A percentile compares a stretch with the other conserved stretches of the same genome.
Evolutionary conservation across 2,113 vertebrate species (phyloP).

Genomic region (Chaetodon auriga): DNA sequence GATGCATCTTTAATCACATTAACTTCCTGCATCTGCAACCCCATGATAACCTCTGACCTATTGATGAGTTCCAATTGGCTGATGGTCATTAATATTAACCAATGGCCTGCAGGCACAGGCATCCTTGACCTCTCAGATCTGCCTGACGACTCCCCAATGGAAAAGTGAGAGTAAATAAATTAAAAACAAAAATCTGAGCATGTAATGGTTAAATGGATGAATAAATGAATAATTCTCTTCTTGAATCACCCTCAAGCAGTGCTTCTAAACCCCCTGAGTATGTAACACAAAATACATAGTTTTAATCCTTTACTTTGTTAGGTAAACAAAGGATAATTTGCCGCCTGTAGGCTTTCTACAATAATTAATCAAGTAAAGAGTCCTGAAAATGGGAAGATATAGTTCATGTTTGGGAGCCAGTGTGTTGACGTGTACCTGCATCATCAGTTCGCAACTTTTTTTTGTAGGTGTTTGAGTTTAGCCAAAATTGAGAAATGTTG

Average conservation of each 20-base stretch:
- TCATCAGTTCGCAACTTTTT: not conserved
- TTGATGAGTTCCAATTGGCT: conserved; percentile 75
- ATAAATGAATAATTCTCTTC: conserved; percentile 38
- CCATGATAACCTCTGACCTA: conserved; percentile 82
- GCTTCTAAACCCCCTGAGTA: conserved; percentile 3
- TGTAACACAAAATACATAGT: conserved; percentile 35
- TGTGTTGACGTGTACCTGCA: not conserved
- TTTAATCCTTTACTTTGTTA: conserved; percentile 52
- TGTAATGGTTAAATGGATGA: conserved; percentile 23
- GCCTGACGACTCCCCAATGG: conserved; percentile 45
- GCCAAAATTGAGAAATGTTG: not conserved
- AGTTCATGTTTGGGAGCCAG: conserved; percentile 3
- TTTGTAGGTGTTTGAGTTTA: not conserved
- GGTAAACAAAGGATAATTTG: conserved; percentile 50
- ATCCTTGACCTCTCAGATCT: conserved; percentile 81
- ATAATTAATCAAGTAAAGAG: conserved; percentile 37
- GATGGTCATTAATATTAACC: conserved; percentile 83
- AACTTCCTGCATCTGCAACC: conserved; percentile 78
- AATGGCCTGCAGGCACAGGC: conserved; percentile 68
- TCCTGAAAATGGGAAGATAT: conserved; percentile 27
- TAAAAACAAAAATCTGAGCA: conserved; percentile 4
- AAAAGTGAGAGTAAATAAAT: conserved; percentile 50
- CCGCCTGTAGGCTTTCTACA: conserved; percentile 30
- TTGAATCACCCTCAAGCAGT: conserved; percentile 30
- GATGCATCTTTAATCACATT: conserved; percentile 82